Evolutionary conservation across 2,888 invertebrate species (phyloP), one percentile per base, ranked within the genome.

Genomic region (Cerceris rybyensis): DNA sequence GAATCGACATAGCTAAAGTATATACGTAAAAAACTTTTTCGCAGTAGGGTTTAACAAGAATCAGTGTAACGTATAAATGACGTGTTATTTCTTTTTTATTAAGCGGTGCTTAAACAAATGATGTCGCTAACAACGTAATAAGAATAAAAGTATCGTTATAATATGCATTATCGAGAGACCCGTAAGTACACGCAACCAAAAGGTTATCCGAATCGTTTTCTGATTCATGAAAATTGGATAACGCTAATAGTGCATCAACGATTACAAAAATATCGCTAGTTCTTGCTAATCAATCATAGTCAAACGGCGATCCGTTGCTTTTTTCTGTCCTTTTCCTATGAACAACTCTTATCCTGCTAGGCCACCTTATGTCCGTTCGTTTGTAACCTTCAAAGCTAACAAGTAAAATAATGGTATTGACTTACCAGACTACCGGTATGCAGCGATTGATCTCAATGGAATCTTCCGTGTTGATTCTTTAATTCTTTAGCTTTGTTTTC

Each of bases 381-480:
- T 75, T 6, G 42, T 61, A 77, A 70, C 42, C 54, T 63, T 71
- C 49, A 13, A 43, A 28, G 41, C 14, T 60, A 71, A 28, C 5
- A 11, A 49, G 6, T 28, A 28, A 17, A 49, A 67, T 58, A 41
- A 8, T 49, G 39, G 41, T 54, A 39, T 7, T 14, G 60, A 82
- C 82, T 82, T 83, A 82, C 82, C 83, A 52, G 67, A 58, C 67
- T 64, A 54, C 77, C 74, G 71, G 52, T 39, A 16, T 5, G 46
- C 70, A 60, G 17, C 2, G 61, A 5, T 59, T 58, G 46, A 46
- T 50, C 17, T 70, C 49, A n/a, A 41, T 28, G 57, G 54, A 42
- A n/a, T 39, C 28, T 13, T 6, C n/a, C 14, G 14, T 14, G 59
- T 1, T 9, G 14, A 39, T 7, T 57, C 54, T 28, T 14, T n/a